A percentile compares a stretch with the other conserved stretches of the same genome.
These are phyloP conservation scores for Upupa epops DNA, from an alignment of 2,113 vertebrate genomes.

Conservation along the genomic window DNA sequence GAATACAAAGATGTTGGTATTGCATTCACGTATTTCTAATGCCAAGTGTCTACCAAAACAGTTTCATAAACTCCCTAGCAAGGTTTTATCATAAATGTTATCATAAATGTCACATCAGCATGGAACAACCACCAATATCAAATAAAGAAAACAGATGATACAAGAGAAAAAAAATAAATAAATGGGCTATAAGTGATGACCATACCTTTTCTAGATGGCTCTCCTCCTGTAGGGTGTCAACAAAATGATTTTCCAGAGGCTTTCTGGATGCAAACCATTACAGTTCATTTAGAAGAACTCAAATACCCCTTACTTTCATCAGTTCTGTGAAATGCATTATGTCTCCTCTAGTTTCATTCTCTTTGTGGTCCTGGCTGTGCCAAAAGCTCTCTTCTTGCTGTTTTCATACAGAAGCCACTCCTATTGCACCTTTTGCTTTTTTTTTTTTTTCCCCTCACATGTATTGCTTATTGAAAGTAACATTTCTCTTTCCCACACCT, in stretches of 20 bases:
- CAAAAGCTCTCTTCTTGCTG: not conserved
- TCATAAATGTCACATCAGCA: too few relatives aligned
- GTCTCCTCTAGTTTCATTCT: not conserved
- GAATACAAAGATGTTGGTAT: not conserved
- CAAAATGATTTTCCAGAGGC: not conserved
- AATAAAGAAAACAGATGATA: not conserved
- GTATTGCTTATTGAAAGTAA: not conserved
- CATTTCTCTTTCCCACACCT: not conserved
- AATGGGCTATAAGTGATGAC: not conserved
- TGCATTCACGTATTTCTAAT: not conserved
- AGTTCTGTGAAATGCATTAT: not conserved
- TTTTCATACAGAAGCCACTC: not conserved
- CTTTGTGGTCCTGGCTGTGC: not conserved
- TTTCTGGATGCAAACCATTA: not conserved
- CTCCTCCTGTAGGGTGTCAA: not conserved
- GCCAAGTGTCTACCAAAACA: not conserved
- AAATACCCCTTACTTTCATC: not conserved
- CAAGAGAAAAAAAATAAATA: accelerated
- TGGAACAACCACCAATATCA: accelerated
- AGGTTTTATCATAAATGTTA: not conserved
- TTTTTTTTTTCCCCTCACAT: not conserved
- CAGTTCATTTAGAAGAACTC: not conserved
- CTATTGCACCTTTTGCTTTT: too few relatives aligned
- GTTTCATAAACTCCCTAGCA: not conserved
- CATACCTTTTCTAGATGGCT: not conserved